These are phyloP conservation scores for Acanthaster planci DNA, from an alignment of 35 echinoderm and acorn worm species.

Conservation along the genomic window DNA sequence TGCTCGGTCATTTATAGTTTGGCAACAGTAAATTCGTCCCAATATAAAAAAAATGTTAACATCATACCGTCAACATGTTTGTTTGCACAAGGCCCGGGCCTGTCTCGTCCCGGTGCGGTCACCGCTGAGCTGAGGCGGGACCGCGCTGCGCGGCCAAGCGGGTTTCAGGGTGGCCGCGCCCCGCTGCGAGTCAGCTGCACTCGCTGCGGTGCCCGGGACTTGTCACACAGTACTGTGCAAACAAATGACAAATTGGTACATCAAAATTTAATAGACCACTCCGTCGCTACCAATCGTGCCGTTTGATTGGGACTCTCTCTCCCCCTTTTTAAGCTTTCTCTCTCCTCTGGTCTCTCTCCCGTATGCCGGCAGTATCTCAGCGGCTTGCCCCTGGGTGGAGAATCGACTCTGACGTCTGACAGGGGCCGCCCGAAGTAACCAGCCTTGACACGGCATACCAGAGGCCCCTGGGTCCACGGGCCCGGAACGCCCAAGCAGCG, in stretches of 20 bases:
- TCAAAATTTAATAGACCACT: conserved; percentile 51
- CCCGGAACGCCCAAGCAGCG: background rate
- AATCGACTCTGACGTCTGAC: conserved; percentile 22
- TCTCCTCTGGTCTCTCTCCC: background rate
- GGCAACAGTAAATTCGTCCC: conserved; percentile 24
- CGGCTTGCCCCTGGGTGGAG: background rate
- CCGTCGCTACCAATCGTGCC: conserved; percentile 29
- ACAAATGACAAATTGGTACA: conserved; percentile 53
- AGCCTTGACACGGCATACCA: background rate
- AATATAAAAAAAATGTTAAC: background rate
- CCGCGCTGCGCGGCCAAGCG: background rate
- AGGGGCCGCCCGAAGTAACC: background rate
- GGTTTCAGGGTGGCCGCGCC: conserved; percentile 28
- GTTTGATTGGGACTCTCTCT: conserved; percentile 16
- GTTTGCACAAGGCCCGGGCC: conserved; percentile 17
- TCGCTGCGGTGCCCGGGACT: background rate
- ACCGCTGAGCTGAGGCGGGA: conserved; percentile 19
- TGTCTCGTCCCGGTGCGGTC: background rate
- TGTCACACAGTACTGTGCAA: conserved; percentile 34
- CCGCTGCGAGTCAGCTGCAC: conserved; percentile 28
- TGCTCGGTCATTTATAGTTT: conserved; percentile 16
- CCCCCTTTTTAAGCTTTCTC: conserved; percentile 12
- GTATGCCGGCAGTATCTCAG: background rate
- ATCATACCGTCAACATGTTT: conserved; percentile 23
- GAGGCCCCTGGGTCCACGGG: background rate